phyloP scores from a whole-genome alignment of 2,797 vertebrate genomes.

The Gymnodraco acuticeps region DNA sequence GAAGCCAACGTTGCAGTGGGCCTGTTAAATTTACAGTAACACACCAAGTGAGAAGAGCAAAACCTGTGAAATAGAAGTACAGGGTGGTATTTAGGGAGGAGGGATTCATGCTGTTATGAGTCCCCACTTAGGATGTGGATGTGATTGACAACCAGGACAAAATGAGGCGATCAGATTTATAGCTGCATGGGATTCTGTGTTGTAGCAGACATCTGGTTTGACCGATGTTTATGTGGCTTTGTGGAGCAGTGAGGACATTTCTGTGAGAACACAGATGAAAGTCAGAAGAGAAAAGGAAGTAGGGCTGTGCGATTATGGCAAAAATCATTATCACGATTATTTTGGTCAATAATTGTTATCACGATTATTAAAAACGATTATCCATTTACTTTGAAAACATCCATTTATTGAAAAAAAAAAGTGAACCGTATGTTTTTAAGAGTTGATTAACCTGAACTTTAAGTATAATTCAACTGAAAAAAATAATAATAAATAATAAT shows the following conservation, averaged over 20 bases:
- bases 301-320: too few relatives aligned
- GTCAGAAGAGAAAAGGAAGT: slow-evolving; percentile 46
- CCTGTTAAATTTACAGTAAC: slow-evolving; percentile 77
- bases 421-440: too few relatives aligned
- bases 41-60: slow-evolving; percentile 58
- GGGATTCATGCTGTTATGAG: slow-evolving; percentile 64
- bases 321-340: too few relatives aligned
- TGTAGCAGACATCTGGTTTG: slow-evolving; percentile 73
- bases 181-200: slow-evolving; percentile 56
- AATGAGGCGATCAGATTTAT: slow-evolving; percentile 70
- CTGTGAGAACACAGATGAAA: slow-evolving; percentile 55
- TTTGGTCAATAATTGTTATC: too few relatives aligned
- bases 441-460: too few relatives aligned
- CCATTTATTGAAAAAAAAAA: too few relatives aligned
- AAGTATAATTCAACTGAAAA: too few relatives aligned
- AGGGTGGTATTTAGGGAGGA: slow-evolving; percentile 55
- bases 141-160: slow-evolving; percentile 77
- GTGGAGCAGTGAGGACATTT: slow-evolving; percentile 64
- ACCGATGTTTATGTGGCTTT: slow-evolving; percentile 71
- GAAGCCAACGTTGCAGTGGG: slow-evolving; percentile 61
- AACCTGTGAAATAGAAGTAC: slow-evolving; percentile 64
- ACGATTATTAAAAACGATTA: too few relatives aligned
- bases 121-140: slow-evolving; percentile 67
- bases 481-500: too few relatives aligned
- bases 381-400: too few relatives aligned